Percentiles rank a stretch among this genome's conserved stretches.
These are phyloP conservation scores for Meteorus colon DNA, from an alignment of 2,888 invertebrate genomes.

Conservation along the genomic window DNA sequence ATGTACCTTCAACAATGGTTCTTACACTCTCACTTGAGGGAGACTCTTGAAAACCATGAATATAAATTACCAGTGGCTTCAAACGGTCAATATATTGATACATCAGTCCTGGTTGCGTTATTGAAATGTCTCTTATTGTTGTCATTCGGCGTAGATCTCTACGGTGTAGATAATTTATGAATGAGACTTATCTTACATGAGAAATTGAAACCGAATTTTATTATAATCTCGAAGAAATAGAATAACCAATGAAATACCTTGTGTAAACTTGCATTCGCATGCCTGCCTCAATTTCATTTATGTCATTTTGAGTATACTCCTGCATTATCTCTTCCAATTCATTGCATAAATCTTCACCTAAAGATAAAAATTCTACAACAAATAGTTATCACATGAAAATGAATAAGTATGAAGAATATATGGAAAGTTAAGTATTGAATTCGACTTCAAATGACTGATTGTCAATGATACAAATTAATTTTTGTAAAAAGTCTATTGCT, in stretches of 20 bases:
- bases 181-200: background rate
- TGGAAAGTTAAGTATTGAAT: no score
- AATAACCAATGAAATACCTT: conserved; percentile 36
- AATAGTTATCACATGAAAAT: background rate
- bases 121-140: conserved; percentile 26
- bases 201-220: background rate
- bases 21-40: conserved; percentile 54
- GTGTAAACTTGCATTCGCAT: conserved; percentile 40
- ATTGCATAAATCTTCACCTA: background rate
- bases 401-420: no score
- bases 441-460: no score
- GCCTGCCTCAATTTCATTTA: background rate
- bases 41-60: conserved; percentile 57
- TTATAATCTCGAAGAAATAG: background rate
- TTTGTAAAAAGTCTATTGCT: no score
- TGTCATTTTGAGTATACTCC: background rate
- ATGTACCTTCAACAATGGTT: conserved; percentile 55
- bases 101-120: conserved; percentile 44
- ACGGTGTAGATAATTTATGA: background rate
- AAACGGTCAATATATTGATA: conserved; percentile 45
- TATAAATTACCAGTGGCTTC: conserved; percentile 55
- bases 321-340: background rate
- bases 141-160: background rate
- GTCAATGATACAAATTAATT: no score
- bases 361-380: background rate